Percentiles rank a stretch among this genome's conserved stretches.
These are phyloP conservation scores for Chaetorhynchus papuensis DNA, from an alignment of 2,113 vertebrate genomes.

Conservation along the genomic window DNA sequence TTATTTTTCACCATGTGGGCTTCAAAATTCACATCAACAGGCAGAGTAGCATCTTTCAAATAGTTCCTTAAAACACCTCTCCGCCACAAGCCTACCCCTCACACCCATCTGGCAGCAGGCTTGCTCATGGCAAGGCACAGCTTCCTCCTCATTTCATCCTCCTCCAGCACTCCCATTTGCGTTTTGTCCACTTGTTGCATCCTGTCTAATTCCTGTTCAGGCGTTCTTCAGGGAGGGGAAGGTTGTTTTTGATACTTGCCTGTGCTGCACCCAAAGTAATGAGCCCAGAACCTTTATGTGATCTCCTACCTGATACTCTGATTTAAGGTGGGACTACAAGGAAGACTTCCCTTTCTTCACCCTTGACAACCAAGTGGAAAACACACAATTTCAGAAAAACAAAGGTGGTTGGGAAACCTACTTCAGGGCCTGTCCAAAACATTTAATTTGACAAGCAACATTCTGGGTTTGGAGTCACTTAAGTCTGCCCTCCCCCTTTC, in stretches of 20 bases:
- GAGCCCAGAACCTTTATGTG: neutral
- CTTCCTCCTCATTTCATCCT: conserved; percentile 45
- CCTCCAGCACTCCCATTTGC: conserved; percentile 34
- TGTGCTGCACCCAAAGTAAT: conserved; percentile 42
- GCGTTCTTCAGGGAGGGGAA: conserved; percentile 5
- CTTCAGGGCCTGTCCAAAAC: neutral
- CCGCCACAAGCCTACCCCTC: neutral
- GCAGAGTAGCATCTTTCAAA: neutral
- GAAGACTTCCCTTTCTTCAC: neutral
- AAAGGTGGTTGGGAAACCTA: neutral
- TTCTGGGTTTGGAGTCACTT: neutral
- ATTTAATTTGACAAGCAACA: neutral
- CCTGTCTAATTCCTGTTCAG: conserved; percentile 60
- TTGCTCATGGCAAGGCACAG: neutral
- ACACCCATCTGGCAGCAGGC: conserved; percentile 23
- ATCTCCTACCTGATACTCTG: conserved; percentile 16
- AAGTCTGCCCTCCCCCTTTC: neutral
- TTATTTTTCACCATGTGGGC: neutral
- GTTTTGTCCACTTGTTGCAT: conserved; percentile 55
- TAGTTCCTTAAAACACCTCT: neutral
- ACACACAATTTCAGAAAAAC: neutral
- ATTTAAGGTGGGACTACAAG: neutral
- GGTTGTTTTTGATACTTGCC: conserved; percentile 37
- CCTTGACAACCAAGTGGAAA: neutral
- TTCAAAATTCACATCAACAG: neutral